These are phyloP conservation scores for Brachymystax lenok DNA, from an alignment of 2,797 vertebrate genomes.

Conservation along the genomic window DNA sequence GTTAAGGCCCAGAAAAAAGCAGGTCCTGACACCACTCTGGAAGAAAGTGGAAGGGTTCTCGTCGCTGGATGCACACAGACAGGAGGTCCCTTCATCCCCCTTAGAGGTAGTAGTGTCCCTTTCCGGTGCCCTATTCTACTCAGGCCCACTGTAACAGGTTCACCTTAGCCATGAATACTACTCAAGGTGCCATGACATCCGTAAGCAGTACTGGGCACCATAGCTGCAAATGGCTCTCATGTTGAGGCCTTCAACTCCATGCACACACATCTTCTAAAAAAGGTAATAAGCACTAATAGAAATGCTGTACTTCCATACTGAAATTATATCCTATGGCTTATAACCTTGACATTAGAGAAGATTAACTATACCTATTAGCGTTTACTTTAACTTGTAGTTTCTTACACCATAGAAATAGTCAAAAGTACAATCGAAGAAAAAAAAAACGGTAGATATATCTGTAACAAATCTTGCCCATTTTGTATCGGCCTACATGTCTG, in stretches of 20 bases:
- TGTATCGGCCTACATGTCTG: background rate
- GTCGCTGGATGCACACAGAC: slow-evolving; percentile 65
- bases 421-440: background rate
- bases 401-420: background rate
- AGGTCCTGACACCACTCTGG: slow-evolving; percentile 45
- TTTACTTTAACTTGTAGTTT: background rate
- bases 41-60: slow-evolving; percentile 22
- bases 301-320: slow-evolving; percentile 64
- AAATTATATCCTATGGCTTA: slow-evolving; percentile 51
- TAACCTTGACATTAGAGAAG: background rate
- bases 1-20: background rate
- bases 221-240: background rate
- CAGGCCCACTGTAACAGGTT: background rate
- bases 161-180: background rate
- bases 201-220: background rate
- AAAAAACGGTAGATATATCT: background rate
- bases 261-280: background rate
- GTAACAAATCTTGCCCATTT: slow-evolving; percentile 3
- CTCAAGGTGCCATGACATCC: background rate
- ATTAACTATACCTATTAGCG: background rate
- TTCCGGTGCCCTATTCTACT: slow-evolving; percentile 57
- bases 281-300: slow-evolving; percentile 2
- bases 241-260: background rate
- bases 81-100: slow-evolving; percentile 63
- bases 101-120: slow-evolving; percentile 28